Conservation (phyloP, 2,888 invertebrate genomes). For the Hirtodrosophila confusa region DNA sequence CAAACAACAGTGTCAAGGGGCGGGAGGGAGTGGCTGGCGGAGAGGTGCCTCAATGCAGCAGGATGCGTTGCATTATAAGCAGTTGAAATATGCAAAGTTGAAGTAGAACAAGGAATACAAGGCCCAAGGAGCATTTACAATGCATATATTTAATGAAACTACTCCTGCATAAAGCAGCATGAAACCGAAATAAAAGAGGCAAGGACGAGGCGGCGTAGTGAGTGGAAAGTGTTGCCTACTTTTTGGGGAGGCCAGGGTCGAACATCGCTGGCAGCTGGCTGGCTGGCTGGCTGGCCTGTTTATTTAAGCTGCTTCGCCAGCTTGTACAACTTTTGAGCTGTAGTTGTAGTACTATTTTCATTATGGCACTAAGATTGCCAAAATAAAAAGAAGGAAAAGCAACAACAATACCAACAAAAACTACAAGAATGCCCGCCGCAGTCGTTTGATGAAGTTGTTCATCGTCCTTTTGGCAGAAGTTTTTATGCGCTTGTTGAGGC, state of each 20-base stretch:
- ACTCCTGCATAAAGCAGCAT: conserved; percentile 35
- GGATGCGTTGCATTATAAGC: conserved; percentile 38
- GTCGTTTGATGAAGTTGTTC: conserved; percentile 74
- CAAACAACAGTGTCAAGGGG: conserved; percentile 40
- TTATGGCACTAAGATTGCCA: conserved; percentile 52
- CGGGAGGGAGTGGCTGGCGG: neutral
- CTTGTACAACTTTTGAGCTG: conserved; percentile 53
- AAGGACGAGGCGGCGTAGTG: conserved; percentile 5
- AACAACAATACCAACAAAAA: conserved; percentile 40
- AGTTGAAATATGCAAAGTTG: conserved; percentile 68
- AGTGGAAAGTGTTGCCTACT: conserved; percentile 70
- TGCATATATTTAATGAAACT: conserved; percentile 77
- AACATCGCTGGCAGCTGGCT: conserved; percentile 17
- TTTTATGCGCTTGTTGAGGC: conserved; percentile 50
- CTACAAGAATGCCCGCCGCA: conserved; percentile 44
- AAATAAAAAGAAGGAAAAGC: conserved; percentile 12
- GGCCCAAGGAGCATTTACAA: conserved; percentile 59
- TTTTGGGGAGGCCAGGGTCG: conserved; percentile 38
- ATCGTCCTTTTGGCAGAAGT: conserved; percentile 39
- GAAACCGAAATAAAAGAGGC: conserved; percentile 33
- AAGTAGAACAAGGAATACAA: conserved; percentile 31
- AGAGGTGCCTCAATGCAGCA: neutral
- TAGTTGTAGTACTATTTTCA: conserved; percentile 55
- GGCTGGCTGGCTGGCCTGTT: conserved; percentile 41
- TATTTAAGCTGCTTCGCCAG: conserved; percentile 63